Conservation (phyloP, 2,888 invertebrate genomes). For the Amblyjoppa proteus region DNA sequence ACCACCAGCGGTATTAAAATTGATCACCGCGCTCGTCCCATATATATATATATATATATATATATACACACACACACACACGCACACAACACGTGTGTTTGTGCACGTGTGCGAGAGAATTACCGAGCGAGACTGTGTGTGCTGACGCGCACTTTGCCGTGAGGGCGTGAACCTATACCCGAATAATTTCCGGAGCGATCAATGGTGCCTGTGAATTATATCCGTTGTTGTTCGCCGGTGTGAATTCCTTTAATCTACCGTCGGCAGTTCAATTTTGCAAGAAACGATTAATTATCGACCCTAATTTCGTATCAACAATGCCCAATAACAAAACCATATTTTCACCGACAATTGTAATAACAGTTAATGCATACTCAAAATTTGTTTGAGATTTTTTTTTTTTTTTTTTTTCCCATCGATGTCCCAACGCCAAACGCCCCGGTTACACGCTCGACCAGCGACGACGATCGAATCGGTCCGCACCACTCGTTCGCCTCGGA, state of each 20-base stretch:
- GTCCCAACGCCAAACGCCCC: constrained; percentile 12
- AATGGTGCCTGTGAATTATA: constrained; percentile 68
- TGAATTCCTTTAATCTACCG: constrained; percentile 41
- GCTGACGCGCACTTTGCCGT: constrained; percentile 41
- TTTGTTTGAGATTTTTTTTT: not conserved
- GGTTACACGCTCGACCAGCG: constrained; percentile 59
- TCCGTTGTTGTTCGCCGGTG: constrained; percentile 53
- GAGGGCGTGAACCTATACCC: constrained; percentile 65
- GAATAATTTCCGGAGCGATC: constrained; percentile 70
- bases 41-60: too few relatives aligned
- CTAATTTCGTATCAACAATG: constrained; percentile 17
- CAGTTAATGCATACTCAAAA: not conserved
- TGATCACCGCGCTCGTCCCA: constrained; percentile 33
- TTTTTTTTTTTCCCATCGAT: too few relatives aligned
- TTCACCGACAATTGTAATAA: not conserved
- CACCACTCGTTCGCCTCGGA: constrained; percentile 19
- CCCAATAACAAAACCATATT: constrained; percentile 19
- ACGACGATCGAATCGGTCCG: constrained; percentile 26
- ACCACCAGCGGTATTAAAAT: constrained; percentile 48
- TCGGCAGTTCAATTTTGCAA: constrained; percentile 31
- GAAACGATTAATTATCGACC: constrained; percentile 29
- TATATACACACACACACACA: not conserved
- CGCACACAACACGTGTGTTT: not conserved
- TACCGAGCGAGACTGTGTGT: constrained; percentile 18
- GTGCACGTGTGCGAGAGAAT: constrained; percentile 31